Evolutionary conservation across 1,140 invertebrate genomes (phyloP).

Genomic region (Meloidogyne chitwoodi): DNA sequence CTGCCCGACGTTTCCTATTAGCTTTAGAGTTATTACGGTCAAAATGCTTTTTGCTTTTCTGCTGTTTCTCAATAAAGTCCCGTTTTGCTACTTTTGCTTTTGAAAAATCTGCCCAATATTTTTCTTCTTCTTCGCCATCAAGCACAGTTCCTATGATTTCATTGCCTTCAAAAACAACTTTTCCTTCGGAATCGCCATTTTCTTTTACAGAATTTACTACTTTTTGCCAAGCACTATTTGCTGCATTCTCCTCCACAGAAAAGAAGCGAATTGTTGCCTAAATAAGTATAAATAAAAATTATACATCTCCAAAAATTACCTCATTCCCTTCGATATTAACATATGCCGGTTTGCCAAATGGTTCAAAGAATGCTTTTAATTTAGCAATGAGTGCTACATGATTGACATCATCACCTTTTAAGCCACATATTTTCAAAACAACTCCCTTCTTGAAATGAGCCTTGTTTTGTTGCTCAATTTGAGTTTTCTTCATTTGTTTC

Average conservation of each 20-base stretch:
- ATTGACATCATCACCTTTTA: slow-evolving; percentile 39
- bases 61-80: slow-evolving; percentile 14
- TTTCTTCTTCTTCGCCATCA: slow-evolving; percentile 70
- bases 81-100: slow-evolving; percentile 34
- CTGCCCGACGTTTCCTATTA: slow-evolving; percentile 3
- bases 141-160: slow-evolving; percentile 70
- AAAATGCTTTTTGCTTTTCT: slow-evolving; percentile 22
- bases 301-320: slow-evolving; percentile 65
- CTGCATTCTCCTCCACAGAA: slow-evolving; percentile 69
- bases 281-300: slow-evolving; percentile 71
- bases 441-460: slow-evolving; percentile 49
- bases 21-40: slow-evolving; percentile 18
- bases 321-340: slow-evolving; percentile 35
- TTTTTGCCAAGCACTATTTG: slow-evolving; percentile 68
- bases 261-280: slow-evolving; percentile 71
- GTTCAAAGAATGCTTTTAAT: slow-evolving; percentile 53
- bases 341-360: slow-evolving; percentile 45
- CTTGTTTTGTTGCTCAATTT: slow-evolving; percentile 13
- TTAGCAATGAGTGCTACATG: slow-evolving; percentile 2
- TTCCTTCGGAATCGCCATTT: slow-evolving; percentile 25
- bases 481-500: slow-evolving; percentile 38
- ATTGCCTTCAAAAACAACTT: slow-evolving; percentile 69
- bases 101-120: slow-evolving; percentile 57
- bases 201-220: slow-evolving; percentile 58
- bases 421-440: slow-evolving; percentile 45